Percentiles rank a stretch among this genome's conserved stretches.
Conservation (phyloP, 2,113 vertebrate genomes). For the Danionella cerebrum region DNA sequence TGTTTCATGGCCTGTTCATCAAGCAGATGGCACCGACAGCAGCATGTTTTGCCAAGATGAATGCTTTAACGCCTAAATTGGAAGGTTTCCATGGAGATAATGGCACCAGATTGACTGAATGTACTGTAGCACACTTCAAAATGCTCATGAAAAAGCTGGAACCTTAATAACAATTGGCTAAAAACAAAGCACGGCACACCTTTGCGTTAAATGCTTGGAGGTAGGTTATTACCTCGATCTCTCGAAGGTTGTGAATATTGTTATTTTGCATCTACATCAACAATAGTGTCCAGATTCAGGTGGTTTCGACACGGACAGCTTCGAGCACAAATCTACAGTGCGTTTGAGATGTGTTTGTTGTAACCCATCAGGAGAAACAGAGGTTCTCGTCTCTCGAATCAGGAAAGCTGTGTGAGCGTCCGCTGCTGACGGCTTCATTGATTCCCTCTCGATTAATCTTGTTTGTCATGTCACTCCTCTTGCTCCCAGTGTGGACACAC, state of each 20-base stretch:
- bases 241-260: no score
- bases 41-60: not conserved
- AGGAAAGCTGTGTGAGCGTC: not conserved
- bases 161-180: not conserved
- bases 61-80: slow-evolving; percentile 4
- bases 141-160: not conserved
- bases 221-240: no score
- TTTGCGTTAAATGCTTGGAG: no score
- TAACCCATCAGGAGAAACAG: not conserved
- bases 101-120: not conserved
- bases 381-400: no score
- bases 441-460: not conserved
- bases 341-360: no score
- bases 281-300: no score
- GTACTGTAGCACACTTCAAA: not conserved
- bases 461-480: not conserved
- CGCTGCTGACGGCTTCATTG: not conserved
- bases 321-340: no score
- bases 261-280: no score
- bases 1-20: not conserved
- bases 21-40: slow-evolving; percentile 15
- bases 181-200: no score
- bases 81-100: slow-evolving; percentile 19
- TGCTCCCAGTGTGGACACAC: not conserved
- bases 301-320: no score